phyloP scores from a whole-genome alignment of 2,888 invertebrate genomes.

The Apamea epomidion region DNA sequence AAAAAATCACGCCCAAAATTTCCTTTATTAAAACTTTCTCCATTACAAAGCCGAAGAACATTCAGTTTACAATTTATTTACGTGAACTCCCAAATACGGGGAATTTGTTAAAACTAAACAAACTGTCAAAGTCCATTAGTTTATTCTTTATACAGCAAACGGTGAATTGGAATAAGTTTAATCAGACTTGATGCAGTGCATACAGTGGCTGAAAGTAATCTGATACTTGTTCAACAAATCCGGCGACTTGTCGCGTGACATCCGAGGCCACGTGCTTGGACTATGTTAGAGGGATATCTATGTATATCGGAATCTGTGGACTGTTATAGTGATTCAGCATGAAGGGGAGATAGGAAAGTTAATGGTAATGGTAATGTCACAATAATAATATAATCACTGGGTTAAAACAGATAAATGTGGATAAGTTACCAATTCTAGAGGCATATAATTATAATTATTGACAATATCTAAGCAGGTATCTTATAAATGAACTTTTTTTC shows the following conservation, averaged over 20 bases:
- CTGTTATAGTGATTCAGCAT: slow-evolving; percentile 23
- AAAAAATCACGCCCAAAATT: slow-evolving; percentile 38
- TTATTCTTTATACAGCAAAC: slow-evolving; percentile 70
- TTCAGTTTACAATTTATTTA: slow-evolving; percentile 58
- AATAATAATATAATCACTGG: neutral
- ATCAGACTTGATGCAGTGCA: slow-evolving; percentile 73
- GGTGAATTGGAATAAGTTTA: slow-evolving; percentile 73
- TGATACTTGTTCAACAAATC: slow-evolving; percentile 80
- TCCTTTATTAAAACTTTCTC: slow-evolving; percentile 58
- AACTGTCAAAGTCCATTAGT: slow-evolving; percentile 72
- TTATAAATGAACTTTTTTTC: too few relatives aligned
- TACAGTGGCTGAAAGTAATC: slow-evolving; percentile 73
- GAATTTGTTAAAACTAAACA: slow-evolving; percentile 68
- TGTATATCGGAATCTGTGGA: slow-evolving; percentile 42
- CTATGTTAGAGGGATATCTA: slow-evolving; percentile 51
- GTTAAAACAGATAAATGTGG: neutral
- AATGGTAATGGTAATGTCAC: neutral
- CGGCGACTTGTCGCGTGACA: slow-evolving; percentile 76
- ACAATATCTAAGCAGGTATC: neutral
- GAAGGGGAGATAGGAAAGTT: slow-evolving; percentile 38
- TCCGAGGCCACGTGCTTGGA: slow-evolving; percentile 71
- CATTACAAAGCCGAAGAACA: slow-evolving; percentile 47
- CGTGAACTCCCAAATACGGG: slow-evolving; percentile 46
- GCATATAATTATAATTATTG: neutral
- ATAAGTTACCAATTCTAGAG: neutral